phyloP scores from a whole-genome alignment of 2,888 invertebrate species.

The Idaea aversata region DNA sequence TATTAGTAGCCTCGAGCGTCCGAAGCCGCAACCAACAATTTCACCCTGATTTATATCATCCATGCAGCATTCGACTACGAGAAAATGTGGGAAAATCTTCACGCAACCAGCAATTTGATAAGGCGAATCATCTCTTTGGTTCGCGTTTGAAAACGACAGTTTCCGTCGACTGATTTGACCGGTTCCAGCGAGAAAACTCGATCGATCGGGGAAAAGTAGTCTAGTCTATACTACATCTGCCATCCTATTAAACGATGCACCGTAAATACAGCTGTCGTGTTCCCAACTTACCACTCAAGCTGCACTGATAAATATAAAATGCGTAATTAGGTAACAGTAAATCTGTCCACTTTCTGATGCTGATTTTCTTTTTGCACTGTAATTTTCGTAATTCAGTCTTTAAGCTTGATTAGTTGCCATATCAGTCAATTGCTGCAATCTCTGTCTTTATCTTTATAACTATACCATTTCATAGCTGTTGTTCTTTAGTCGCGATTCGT shows the following conservation, averaged over 20 bases:
- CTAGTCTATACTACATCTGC: slow-evolving; percentile 27
- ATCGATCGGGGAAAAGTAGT: slow-evolving; percentile 70
- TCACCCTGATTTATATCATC: slow-evolving; percentile 78
- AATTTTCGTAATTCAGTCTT: slow-evolving; percentile 1
- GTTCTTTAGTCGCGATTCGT: background rate
- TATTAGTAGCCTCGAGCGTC: slow-evolving; percentile 70
- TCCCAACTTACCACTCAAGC: slow-evolving; percentile 17
- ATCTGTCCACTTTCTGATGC: background rate
- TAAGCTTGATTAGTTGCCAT: background rate
- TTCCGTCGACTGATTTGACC: slow-evolving; percentile 66
- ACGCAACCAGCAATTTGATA: slow-evolving; percentile 73
- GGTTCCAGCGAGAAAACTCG: slow-evolving; percentile 70
- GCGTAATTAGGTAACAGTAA: slow-evolving; percentile 8
- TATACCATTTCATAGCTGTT: background rate
- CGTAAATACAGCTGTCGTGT: slow-evolving; percentile 33
- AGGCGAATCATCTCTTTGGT: slow-evolving; percentile 73
- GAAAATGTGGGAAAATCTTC: slow-evolving; percentile 80
- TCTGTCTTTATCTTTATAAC: background rate
- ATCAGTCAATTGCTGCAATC: background rate
- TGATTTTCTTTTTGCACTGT: slow-evolving; percentile 1
- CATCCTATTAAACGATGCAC: slow-evolving; percentile 58
- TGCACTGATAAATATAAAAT: slow-evolving; percentile 20
- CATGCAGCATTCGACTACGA: slow-evolving; percentile 53
- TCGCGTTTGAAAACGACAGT: slow-evolving; percentile 75
- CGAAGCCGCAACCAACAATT: slow-evolving; percentile 63